phyloP scores from a whole-genome alignment of 2,113 vertebrate genomes.

The Cygnus atratus region DNA sequence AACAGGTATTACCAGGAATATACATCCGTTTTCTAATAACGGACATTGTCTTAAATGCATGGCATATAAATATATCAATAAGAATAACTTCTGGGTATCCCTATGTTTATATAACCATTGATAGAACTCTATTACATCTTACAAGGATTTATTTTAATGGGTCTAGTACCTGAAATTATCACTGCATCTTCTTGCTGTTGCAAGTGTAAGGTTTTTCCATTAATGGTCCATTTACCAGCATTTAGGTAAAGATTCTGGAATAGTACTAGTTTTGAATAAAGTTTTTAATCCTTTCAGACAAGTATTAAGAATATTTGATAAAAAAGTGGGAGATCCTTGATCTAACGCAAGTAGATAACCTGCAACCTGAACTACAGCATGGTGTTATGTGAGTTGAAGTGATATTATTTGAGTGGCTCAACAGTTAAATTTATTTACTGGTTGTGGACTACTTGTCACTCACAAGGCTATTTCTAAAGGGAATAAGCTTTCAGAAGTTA shows the following conservation, averaged over 20 bases:
- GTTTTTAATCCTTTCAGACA: neutral
- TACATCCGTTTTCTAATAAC: neutral
- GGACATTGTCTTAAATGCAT: neutral
- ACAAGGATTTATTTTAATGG: neutral
- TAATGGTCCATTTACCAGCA: neutral
- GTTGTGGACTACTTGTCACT: neutral
- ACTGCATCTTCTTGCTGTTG: neutral
- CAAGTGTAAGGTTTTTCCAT: neutral
- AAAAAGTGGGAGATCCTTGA: neutral
- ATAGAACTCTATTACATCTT: neutral
- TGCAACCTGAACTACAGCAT: neutral
- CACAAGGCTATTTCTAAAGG: neutral
- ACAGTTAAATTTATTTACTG: neutral
- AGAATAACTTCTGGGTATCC: neutral
- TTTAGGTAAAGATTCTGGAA: neutral
- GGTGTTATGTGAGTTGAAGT: neutral
- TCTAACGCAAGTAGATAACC: neutral
- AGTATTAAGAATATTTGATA: neutral
- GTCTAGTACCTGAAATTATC: neutral
- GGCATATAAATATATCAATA: neutral
- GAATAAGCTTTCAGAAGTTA: neutral
- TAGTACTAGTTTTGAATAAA: neutral
- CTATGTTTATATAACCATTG: neutral
- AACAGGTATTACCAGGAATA: slow-evolving; percentile 78
- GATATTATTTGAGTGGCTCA: neutral